Evolutionary conservation across 2,888 invertebrate genomes (phyloP).

Genomic region (Agrilus biguttatus): DNA sequence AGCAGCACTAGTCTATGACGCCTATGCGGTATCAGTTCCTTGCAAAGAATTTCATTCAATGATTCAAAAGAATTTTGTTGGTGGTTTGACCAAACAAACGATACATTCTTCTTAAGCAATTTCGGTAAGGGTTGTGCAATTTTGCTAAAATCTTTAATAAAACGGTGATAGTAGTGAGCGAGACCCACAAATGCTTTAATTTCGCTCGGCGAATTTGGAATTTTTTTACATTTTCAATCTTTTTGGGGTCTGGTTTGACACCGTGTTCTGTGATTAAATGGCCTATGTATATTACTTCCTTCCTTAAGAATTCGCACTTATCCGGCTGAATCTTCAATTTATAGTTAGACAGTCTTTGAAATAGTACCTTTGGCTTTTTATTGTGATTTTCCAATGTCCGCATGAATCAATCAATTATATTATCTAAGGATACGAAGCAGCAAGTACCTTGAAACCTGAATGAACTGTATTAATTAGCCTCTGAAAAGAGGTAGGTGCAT

Average conservation of each 20-base stretch:
- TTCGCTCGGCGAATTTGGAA: slow-evolving; percentile 5
- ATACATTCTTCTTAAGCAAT: slow-evolving; percentile 6
- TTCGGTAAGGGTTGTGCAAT: slow-evolving; percentile 16
- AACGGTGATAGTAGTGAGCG: slow-evolving; percentile 23
- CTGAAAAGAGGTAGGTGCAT: no score
- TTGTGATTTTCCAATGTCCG: neutral
- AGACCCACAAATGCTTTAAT: slow-evolving; percentile 21
- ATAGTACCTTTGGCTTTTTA: slow-evolving; percentile 4
- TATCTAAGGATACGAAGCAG: no score
- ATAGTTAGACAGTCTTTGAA: slow-evolving; percentile 4
- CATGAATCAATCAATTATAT: no score
- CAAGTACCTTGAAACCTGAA: no score
- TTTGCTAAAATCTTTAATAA: slow-evolving; percentile 20
- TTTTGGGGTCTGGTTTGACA: slow-evolving; percentile 13
- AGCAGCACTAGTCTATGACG: no score
- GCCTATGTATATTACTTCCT: slow-evolving; percentile 17
- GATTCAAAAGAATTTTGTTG: neutral
- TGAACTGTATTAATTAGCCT: no score
- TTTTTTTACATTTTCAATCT: slow-evolving; percentile 5
- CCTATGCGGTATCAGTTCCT: no score
- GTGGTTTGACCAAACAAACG: slow-evolving; percentile 6
- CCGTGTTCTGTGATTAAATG: slow-evolving; percentile 16
- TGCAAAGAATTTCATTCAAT: no score
- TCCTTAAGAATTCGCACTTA: slow-evolving; percentile 8
- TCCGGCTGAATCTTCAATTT: slow-evolving; percentile 8